These are phyloP conservation scores for Tetragonula carbonaria DNA, from an alignment of 2,888 invertebrate species.

Conservation along the genomic window DNA sequence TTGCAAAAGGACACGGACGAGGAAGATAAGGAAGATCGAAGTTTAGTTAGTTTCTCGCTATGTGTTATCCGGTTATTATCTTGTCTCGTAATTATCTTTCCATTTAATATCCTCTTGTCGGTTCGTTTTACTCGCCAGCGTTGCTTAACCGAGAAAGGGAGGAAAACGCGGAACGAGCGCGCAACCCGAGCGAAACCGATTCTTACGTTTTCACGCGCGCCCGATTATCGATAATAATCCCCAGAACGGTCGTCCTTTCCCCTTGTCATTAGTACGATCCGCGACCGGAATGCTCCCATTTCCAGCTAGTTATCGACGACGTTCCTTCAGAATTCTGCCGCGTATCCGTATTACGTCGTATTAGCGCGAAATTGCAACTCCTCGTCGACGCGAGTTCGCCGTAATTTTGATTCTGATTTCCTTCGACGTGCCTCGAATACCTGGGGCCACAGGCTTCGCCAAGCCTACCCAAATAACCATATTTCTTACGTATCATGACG, in stretches of 20 bases:
- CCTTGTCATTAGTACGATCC: slow-evolving; percentile 41
- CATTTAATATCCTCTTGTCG: not conserved
- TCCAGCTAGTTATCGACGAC: slow-evolving; percentile 48
- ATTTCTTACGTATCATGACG: slow-evolving; percentile 17
- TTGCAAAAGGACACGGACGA: not conserved
- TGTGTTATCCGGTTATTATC: not conserved
- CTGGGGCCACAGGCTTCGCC: not conserved
- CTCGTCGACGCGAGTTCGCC: slow-evolving; percentile 27
- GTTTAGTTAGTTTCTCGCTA: slow-evolving; percentile 18
- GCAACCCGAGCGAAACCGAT: not conserved
- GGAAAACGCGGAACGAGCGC: not conserved
- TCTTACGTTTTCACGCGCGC: slow-evolving; percentile 34
- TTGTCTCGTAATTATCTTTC: slow-evolving; percentile 1
- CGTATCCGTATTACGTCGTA: slow-evolving; percentile 34
- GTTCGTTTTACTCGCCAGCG: not conserved
- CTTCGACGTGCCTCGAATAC: slow-evolving; percentile 46
- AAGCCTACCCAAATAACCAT: not conserved
- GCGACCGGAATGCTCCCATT: slow-evolving; percentile 38
- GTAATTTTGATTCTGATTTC: slow-evolving; percentile 55
- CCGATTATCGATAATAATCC: slow-evolving; percentile 50
- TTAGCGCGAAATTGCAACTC: slow-evolving; percentile 50
- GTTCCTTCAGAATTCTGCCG: slow-evolving; percentile 26
- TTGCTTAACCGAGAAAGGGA: not conserved
- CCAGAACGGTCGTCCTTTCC: slow-evolving; percentile 8
- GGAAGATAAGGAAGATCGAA: slow-evolving; percentile 14